These are phyloP conservation scores for Actenoides lindsayi DNA, from an alignment of 2,113 vertebrate genomes.

Conservation along the genomic window DNA sequence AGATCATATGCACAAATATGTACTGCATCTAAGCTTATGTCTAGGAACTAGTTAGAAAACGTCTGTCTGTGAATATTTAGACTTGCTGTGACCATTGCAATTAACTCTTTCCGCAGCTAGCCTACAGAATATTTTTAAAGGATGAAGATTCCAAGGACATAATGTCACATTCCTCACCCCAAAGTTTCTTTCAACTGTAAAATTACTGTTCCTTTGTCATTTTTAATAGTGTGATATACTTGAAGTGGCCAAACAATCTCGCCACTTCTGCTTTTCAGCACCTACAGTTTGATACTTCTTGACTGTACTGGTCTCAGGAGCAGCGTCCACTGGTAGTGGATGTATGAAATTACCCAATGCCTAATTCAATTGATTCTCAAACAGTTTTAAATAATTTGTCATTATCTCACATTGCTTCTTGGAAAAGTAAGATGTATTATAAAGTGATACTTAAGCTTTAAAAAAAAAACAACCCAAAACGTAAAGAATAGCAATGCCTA, in stretches of 20 bases:
- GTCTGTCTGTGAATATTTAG: fast-evolving
- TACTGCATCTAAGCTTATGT: not conserved
- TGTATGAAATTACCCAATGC: not conserved
- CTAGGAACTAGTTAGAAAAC: not conserved
- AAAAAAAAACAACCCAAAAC: not conserved
- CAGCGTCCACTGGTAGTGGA: not conserved
- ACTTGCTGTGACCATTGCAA: not conserved
- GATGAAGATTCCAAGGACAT: not conserved
- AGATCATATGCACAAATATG: not conserved
- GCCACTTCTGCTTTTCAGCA: not conserved
- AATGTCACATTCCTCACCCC: not conserved
- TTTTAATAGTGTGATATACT: not conserved
- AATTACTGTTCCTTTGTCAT: not conserved
- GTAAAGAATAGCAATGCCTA: not conserved
- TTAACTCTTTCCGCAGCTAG: not conserved
- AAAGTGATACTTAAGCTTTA: not conserved
- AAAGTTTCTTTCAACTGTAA: not conserved
- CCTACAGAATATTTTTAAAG: not conserved
- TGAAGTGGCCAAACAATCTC: not conserved
- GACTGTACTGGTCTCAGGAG: not conserved
- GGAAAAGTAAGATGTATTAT: not conserved
- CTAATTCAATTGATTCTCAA: not conserved
- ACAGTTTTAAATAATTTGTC: not conserved
- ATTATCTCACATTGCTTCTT: not conserved
- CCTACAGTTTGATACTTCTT: not conserved